phyloP scores from a whole-genome alignment of 2,797 vertebrate species.

The Xyrichtys novacula region DNA sequence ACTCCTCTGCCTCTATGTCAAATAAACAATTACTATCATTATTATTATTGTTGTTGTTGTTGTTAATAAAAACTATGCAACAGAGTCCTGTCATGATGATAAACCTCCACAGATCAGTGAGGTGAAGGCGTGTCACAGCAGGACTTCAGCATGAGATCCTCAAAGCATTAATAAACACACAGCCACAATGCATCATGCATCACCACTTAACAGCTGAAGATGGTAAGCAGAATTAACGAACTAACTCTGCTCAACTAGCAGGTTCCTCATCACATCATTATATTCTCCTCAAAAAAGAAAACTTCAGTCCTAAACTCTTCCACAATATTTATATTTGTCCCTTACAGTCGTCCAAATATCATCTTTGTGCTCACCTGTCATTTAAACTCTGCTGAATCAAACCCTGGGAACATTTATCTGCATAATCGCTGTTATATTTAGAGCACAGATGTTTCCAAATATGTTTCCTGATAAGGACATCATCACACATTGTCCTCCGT shows the following conservation, averaged over 20 bases:
- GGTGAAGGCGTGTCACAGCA: slow-evolving; percentile 22
- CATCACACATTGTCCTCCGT: slow-evolving; percentile 18
- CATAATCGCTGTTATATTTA: slow-evolving; percentile 34
- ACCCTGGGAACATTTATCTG: slow-evolving; percentile 7
- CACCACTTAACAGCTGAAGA: background rate
- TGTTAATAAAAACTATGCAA: background rate
- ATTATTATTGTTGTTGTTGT: no score
- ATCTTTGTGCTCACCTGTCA: background rate
- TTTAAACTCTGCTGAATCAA: background rate
- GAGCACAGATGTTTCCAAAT: slow-evolving; percentile 5
- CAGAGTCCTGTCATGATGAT: background rate
- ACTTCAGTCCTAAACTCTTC: background rate
- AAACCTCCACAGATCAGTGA: slow-evolving; percentile 10
- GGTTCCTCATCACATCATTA: slow-evolving; percentile 1
- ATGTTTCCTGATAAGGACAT: slow-evolving; percentile 15
- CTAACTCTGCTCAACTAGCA: slow-evolving; percentile 14
- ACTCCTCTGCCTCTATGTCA: no score
- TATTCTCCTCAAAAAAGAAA: slow-evolving; percentile 11
- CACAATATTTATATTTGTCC: background rate
- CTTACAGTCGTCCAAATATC: slow-evolving; percentile 5
- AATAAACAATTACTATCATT: no score
- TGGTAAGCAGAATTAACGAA: slow-evolving; percentile 7
- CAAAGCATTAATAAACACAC: slow-evolving; percentile 9
- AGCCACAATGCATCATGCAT: slow-evolving; percentile 6
- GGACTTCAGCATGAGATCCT: slow-evolving; percentile 56